Evolutionary conservation across 2,797 vertebrate species (phyloP), one percentile per base, ranked within the genome.

Genomic region (Uromys caudimaculatus): DNA sequence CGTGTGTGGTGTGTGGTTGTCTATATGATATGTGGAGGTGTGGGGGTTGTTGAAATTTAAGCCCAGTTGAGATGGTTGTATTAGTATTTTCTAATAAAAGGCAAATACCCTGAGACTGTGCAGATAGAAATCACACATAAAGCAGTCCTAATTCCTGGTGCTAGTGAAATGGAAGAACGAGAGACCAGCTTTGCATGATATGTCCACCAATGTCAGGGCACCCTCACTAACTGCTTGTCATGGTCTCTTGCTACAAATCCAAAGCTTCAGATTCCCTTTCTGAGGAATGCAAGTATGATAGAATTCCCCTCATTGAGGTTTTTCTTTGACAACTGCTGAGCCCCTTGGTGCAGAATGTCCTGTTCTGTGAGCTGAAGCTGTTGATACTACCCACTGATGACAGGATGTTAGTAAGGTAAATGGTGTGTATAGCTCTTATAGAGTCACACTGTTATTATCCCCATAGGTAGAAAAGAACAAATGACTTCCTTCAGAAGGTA

Each of bases 41-140:
- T 11, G 14, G 83, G 38, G 16, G 35, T 6, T 44, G 29, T 96
- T 17, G 86, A 41, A 83, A 90, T 87, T 60, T 71, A 84, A 90
- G n/a, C 38, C 6, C 11, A 58, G 10, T 62, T 90, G 13, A 73
- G 12, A 47, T 50, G 11, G 44, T 38, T 92, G 14, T 17, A 23
- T 64, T 10, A 54, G 3, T 67, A 41, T 47, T 32, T 54, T 29
- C 5, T 76, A 23, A 38, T 35, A 44, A 73, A 90, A 27, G 17
- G 0, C 11, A 77, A 91, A 58, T 32, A 44, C 4, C 17, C 4
- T 5, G 29, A 32, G 27, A 67, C 38, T 41, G 17, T 92, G 1
- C 19, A 35, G 14, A 85, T 44, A 41, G 27, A 89, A 6, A 67
- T 54, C 64, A 56, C 32, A 9, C 1, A 21, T 27, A 3, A 1